These are phyloP conservation scores for Papilio demoleus DNA, from an alignment of 2,888 invertebrate genomes.

Conservation along the genomic window DNA sequence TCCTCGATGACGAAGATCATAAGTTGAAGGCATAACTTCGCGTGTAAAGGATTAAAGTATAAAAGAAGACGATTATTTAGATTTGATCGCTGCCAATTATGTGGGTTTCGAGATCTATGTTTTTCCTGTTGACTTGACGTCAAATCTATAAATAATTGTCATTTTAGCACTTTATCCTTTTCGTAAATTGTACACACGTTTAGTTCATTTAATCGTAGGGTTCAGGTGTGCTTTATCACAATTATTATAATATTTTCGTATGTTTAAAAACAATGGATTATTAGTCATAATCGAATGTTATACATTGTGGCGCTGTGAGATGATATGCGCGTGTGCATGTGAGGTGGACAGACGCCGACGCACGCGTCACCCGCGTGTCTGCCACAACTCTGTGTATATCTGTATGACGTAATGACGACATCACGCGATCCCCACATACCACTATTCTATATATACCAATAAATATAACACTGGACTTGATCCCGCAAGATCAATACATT, in stretches of 20 bases:
- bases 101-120: not conserved
- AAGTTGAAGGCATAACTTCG: not conserved
- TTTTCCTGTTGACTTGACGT: not conserved
- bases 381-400: conserved; percentile 8
- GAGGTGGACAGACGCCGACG: conserved; percentile 11
- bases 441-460: conserved; percentile 11
- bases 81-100: not conserved
- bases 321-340: conserved; percentile 8
- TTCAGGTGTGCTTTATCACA: conserved; percentile 6
- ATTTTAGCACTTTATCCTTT: not conserved
- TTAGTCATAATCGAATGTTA: conserved; percentile 11
- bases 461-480: conserved; percentile 1
- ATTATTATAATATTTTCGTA: not conserved
- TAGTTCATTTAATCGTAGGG: not conserved
- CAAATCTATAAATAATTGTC: too few species aligned
- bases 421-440: conserved; percentile 34
- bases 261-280: not conserved
- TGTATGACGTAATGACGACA: conserved; percentile 35
- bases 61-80: not conserved
- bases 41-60: not conserved
- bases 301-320: conserved; percentile 4
- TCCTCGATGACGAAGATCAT: not conserved
- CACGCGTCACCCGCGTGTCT: conserved; percentile 40
- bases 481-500: not conserved
- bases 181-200: not conserved